Conservation (phyloP, 2,888 invertebrate species). For the Atrina japonica region DNA sequence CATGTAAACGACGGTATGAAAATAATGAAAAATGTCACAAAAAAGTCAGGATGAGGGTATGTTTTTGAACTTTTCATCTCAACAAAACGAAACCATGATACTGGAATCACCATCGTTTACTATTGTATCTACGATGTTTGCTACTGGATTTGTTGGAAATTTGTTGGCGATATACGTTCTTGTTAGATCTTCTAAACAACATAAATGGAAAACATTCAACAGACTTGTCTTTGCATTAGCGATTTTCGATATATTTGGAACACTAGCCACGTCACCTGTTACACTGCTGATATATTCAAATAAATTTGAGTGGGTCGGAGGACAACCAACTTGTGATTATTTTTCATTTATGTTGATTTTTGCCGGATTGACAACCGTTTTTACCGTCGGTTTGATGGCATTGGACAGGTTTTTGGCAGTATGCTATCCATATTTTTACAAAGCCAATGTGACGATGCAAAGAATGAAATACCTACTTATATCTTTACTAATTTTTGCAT, state of each 20-base stretch:
- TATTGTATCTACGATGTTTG: slow-evolving; percentile 50
- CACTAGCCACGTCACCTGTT: slow-evolving; percentile 69
- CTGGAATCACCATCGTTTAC: slow-evolving; percentile 9
- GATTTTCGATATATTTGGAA: slow-evolving; percentile 76
- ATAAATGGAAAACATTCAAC: slow-evolving; percentile 76
- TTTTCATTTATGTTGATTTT: slow-evolving; percentile 77
- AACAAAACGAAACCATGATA: too few species aligned
- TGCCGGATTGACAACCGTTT: slow-evolving; percentile 74
- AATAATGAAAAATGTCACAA: too few species aligned
- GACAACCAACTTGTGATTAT: slow-evolving; percentile 71
- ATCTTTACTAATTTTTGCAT: slow-evolving; percentile 60
- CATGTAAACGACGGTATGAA: too few species aligned
- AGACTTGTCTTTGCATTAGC: slow-evolving; percentile 75
- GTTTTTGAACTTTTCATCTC: too few species aligned
- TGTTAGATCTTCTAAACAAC: slow-evolving; percentile 64
- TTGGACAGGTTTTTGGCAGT: slow-evolving; percentile 77
- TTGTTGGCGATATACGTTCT: slow-evolving; percentile 75
- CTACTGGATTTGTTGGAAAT: slow-evolving; percentile 74
- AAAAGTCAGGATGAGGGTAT: too few species aligned
- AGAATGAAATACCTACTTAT: slow-evolving; percentile 61
- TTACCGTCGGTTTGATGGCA: slow-evolving; percentile 78
- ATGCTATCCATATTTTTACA: slow-evolving; percentile 72
- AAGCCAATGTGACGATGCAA: slow-evolving; percentile 56
- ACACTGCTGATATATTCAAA: slow-evolving; percentile 63
- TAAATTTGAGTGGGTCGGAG: slow-evolving; percentile 70